Percentiles rank a stretch among this genome's conserved stretches.
Conservation (phyloP, 2,888 invertebrate genomes). For the Liodrosophila aerea region DNA sequence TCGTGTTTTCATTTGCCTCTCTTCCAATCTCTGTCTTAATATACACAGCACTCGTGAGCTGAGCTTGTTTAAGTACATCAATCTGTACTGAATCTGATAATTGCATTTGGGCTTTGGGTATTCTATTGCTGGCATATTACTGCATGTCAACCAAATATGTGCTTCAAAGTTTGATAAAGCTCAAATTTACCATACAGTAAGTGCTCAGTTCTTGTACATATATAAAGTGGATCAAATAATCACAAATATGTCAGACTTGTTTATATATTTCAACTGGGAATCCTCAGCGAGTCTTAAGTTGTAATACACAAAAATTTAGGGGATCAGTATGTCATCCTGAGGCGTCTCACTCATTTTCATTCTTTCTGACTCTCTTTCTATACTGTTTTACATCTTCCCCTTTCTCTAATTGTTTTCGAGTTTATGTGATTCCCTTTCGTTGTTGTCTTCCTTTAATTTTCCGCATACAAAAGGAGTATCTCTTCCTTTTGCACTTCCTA, state of each 20-base stretch:
- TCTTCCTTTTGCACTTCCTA: neutral
- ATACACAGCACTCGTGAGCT: slow-evolving; percentile 26
- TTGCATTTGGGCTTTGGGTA: slow-evolving; percentile 7
- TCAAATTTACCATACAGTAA: too few species aligned
- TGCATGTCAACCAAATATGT: too few species aligned
- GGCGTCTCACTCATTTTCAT: too few species aligned
- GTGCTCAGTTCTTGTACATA: too few species aligned
- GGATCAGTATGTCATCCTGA: too few species aligned
- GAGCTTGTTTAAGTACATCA: slow-evolving; percentile 16
- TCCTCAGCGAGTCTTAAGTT: too few species aligned
- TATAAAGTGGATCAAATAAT: too few species aligned
- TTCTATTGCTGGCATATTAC: too few species aligned
- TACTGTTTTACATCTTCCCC: neutral
- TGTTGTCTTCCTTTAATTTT: slow-evolving; percentile 38
- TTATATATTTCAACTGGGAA: too few species aligned
- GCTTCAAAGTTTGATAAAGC: too few species aligned
- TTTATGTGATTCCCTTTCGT: slow-evolving; percentile 1
- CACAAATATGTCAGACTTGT: too few species aligned
- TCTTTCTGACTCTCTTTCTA: neutral
- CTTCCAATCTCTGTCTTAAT: slow-evolving; percentile 25
- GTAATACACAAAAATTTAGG: too few species aligned
- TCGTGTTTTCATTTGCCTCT: slow-evolving; percentile 15
- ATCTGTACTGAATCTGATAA: slow-evolving; percentile 9
- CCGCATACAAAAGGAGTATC: slow-evolving; percentile 29
- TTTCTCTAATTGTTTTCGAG: neutral